A percentile compares a stretch with the other conserved stretches of the same genome.
Conservation (phyloP, 2,888 invertebrate genomes). For the Augochlorella aurata region DNA sequence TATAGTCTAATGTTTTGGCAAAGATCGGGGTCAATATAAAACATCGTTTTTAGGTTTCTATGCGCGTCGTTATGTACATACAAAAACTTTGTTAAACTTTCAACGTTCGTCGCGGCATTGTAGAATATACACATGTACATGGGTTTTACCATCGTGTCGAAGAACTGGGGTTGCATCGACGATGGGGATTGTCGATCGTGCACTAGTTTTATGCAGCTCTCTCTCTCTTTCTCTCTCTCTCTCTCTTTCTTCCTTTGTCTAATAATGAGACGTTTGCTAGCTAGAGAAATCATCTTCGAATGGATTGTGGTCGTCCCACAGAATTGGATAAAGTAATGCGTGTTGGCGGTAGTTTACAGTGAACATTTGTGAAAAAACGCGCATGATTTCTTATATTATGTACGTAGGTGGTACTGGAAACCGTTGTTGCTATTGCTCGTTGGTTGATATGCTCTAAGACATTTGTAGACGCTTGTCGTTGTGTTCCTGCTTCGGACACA, state of each 20-base stretch:
- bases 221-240: not conserved
- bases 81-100: conserved; percentile 72
- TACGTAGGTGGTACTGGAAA: not conserved
- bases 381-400: not conserved
- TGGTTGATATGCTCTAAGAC: not conserved
- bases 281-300: not conserved
- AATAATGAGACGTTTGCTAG: conserved; percentile 22
- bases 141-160: conserved; percentile 66
- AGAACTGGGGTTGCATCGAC: conserved; percentile 69
- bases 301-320: not conserved
- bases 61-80: conserved; percentile 66
- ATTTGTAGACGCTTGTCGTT: not conserved
- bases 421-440: not conserved
- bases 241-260: no score
- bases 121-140: conserved; percentile 77
- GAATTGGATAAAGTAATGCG: conserved; percentile 20
- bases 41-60: conserved; percentile 68
- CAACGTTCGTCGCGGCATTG: conserved; percentile 67
- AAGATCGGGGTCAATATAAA: conserved; percentile 76
- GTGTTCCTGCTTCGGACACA: no score
- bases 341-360: not conserved
- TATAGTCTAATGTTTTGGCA: conserved; percentile 77
- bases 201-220: conserved; percentile 40
- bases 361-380: not conserved
- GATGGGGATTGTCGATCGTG: conserved; percentile 78